These are phyloP conservation scores for Trichonephila clavata DNA, from an alignment of 1,140 invertebrate genomes.

Conservation along the genomic window DNA sequence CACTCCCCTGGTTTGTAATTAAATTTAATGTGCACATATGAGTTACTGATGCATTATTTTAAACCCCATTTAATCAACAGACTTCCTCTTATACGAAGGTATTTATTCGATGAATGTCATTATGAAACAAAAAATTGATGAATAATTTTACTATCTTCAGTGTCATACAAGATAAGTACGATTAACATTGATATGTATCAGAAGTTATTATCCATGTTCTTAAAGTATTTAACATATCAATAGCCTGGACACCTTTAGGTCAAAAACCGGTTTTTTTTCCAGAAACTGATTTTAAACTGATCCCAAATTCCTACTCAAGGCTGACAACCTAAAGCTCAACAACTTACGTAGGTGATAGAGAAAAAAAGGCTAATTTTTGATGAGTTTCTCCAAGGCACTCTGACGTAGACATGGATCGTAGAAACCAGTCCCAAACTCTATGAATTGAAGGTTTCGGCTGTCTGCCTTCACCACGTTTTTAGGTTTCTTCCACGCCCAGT, in stretches of 20 bases:
- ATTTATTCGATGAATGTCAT: too few relatives aligned
- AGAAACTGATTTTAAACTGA: not conserved
- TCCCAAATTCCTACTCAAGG: not conserved
- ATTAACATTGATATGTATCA: too few relatives aligned
- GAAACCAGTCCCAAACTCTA: not conserved
- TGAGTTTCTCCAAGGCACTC: not conserved
- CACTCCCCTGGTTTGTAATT: too few relatives aligned
- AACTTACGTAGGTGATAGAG: not conserved
- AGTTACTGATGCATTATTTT: too few relatives aligned
- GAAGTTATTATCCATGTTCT: too few relatives aligned
- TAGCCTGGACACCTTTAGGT: not conserved
- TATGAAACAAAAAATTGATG: too few relatives aligned
- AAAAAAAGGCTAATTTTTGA: not conserved
- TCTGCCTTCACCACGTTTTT: slow-evolving; percentile 54
- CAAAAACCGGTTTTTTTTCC: not conserved
- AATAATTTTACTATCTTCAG: too few relatives aligned
- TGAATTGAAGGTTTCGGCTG: slow-evolving; percentile 29
- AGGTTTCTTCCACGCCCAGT: slow-evolving; percentile 14
- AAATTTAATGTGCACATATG: too few relatives aligned
- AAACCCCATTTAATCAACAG: too few relatives aligned
- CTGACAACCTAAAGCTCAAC: slow-evolving; percentile 14
- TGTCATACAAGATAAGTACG: too few relatives aligned
- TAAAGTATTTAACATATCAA: too few relatives aligned
- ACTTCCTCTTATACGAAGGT: too few relatives aligned
- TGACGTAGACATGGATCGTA: not conserved